These are phyloP conservation scores for Planiliza haematocheilus DNA, from an alignment of 2,113 vertebrate genomes.

Conservation along the genomic window DNA sequence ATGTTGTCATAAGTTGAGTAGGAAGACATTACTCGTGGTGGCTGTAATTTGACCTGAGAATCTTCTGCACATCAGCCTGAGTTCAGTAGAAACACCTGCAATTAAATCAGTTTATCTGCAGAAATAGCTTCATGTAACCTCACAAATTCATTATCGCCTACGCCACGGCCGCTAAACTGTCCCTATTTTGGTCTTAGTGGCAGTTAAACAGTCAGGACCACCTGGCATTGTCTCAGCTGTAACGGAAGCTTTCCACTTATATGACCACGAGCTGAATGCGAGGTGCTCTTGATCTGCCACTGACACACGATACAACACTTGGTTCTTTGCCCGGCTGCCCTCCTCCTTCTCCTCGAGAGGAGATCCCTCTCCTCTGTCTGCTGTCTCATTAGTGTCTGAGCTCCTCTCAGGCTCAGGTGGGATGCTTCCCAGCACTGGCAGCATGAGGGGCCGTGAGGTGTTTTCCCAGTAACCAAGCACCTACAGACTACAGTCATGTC, in stretches of 20 bases:
- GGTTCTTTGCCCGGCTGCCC: conserved; percentile 17
- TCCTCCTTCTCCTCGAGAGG: conserved; percentile 20
- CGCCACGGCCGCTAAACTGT: neutral
- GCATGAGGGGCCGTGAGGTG: conserved; percentile 49
- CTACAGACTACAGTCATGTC: conserved; percentile 2
- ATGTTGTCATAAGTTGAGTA: neutral
- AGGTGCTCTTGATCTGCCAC: conserved; percentile 49
- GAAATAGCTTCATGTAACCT: conserved; percentile 7
- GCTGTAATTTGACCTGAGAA: neutral
- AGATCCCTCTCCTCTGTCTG: conserved; percentile 36
- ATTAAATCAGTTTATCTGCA: neutral
- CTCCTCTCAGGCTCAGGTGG: conserved; percentile 44
- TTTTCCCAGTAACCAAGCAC: conserved; percentile 65
- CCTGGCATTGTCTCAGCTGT: conserved; percentile 63
- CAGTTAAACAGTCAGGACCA: conserved; percentile 59
- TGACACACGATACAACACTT: conserved; percentile 67
- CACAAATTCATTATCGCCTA: neutral
- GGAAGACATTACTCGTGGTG: neutral
- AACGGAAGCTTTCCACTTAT: conserved; percentile 71
- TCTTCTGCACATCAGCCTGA: neutral
- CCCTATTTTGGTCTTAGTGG: conserved; percentile 19
- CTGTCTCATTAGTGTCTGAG: conserved; percentile 38
- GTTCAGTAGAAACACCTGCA: neutral
- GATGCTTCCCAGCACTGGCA: conserved; percentile 34
- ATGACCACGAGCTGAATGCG: conserved; percentile 55